phyloP scores from a whole-genome alignment of 2,797 vertebrate genomes.

The Peromyscus eremicus region DNA sequence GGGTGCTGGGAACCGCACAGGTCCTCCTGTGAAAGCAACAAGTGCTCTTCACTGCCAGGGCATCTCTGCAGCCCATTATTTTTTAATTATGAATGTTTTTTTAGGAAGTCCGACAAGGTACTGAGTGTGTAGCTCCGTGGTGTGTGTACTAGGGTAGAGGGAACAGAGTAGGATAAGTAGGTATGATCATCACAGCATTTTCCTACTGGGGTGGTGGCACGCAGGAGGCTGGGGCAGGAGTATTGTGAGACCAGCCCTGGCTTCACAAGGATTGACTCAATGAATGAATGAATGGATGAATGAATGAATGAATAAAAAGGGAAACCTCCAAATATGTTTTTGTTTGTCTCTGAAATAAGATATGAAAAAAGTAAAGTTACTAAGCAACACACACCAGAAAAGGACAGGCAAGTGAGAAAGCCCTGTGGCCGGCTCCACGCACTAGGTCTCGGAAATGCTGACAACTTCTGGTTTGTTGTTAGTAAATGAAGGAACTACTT shows the following conservation, averaged over 20 bases:
- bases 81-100: slow-evolving; percentile 21
- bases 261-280: background rate
- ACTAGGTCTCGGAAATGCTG: background rate
- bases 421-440: background rate
- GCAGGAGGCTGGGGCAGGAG: background rate
- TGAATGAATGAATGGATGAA: background rate
- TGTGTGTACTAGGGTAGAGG: background rate
- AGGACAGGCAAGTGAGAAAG: background rate
- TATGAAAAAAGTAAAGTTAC: background rate
- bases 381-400: background rate
- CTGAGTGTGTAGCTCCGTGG: background rate
- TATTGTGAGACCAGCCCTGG: background rate
- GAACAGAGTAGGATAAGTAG: background rate
- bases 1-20: background rate
- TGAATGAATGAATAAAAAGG: background rate
- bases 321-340: background rate
- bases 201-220: background rate
- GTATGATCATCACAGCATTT: background rate
- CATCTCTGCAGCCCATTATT: background rate
- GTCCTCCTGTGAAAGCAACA: background rate
- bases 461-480: background rate
- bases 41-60: background rate
- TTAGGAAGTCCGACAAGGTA: background rate
- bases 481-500: background rate
- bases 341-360: background rate